Evolutionary conservation across 2,888 invertebrate genomes (phyloP).

Genomic region (Eupithecia centaureata): DNA sequence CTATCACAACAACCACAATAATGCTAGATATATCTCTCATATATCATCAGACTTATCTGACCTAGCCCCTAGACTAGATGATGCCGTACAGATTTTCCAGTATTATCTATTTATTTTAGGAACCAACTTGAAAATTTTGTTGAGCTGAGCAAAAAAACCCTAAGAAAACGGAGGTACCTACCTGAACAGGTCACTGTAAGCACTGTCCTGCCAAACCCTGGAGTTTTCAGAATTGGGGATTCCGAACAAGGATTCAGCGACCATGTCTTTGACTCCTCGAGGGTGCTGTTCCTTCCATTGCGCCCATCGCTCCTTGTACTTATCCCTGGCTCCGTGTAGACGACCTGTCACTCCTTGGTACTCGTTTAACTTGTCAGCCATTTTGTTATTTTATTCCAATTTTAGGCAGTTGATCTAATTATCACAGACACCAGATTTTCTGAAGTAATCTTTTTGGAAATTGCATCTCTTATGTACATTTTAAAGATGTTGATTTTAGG

Average conservation of each 20-base stretch:
- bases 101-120: too few relatives aligned
- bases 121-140: too few relatives aligned
- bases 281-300: conserved; percentile 86
- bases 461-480: neutral
- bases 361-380: conserved; percentile 91
- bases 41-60: too few relatives aligned
- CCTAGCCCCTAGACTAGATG: too few relatives aligned
- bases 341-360: conserved; percentile 91
- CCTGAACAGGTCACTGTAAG: conserved; percentile 74
- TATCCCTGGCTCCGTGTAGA: conserved; percentile 87
- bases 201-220: conserved; percentile 68
- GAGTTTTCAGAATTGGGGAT: conserved; percentile 72
- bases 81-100: too few relatives aligned
- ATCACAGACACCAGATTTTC: neutral
- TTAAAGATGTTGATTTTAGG: neutral
- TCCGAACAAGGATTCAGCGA: conserved; percentile 75
- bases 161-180: too few relatives aligned
- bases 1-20: neutral
- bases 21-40: too few relatives aligned
- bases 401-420: neutral
- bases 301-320: conserved; percentile 85
- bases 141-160: too few relatives aligned
- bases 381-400: conserved; percentile 48
- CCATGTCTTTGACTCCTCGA: conserved; percentile 77
- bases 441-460: neutral